A percentile compares a stretch with the other conserved stretches of the same genome.
These are phyloP conservation scores for Aphidius colemani DNA, from an alignment of 2,888 invertebrate genomes.

Conservation along the genomic window DNA sequence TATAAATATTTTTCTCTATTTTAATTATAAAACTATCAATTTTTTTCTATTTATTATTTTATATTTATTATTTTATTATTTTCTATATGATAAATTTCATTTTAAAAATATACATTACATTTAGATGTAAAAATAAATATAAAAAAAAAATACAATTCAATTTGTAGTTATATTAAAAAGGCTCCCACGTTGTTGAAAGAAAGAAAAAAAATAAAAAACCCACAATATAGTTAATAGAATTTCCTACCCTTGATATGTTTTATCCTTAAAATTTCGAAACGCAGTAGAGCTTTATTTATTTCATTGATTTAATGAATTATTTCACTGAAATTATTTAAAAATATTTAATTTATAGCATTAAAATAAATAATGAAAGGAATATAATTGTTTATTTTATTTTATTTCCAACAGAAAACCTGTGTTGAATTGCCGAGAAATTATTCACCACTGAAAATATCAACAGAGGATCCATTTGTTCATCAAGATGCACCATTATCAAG, in stretches of 20 bases:
- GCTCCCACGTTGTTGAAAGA: too few relatives aligned
- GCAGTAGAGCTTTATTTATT: constrained; percentile 8
- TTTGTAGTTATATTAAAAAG: too few relatives aligned
- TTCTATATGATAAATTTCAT: background rate
- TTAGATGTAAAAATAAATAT: too few relatives aligned
- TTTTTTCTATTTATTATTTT: background rate
- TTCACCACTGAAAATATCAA: constrained; percentile 6
- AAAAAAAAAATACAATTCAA: too few relatives aligned
- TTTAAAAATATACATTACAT: background rate
- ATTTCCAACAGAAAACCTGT: constrained; percentile 19
- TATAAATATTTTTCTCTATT: constrained; percentile 22
- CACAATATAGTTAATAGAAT: too few relatives aligned
- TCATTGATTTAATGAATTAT: background rate
- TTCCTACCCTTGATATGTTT: background rate
- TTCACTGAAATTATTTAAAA: too few relatives aligned
- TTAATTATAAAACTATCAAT: background rate
- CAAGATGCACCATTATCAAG: background rate
- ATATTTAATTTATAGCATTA: background rate
- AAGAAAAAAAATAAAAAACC: too few relatives aligned
- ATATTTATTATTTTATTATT: background rate
- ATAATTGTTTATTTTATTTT: constrained; percentile 4
- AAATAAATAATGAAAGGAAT: background rate
- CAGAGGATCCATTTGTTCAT: background rate
- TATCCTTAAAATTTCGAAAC: constrained; percentile 1
- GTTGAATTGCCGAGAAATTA: constrained; percentile 19